Base-by-base conservation (phyloP, 1,140 invertebrate species). In the Eumeta japonica region DNA sequence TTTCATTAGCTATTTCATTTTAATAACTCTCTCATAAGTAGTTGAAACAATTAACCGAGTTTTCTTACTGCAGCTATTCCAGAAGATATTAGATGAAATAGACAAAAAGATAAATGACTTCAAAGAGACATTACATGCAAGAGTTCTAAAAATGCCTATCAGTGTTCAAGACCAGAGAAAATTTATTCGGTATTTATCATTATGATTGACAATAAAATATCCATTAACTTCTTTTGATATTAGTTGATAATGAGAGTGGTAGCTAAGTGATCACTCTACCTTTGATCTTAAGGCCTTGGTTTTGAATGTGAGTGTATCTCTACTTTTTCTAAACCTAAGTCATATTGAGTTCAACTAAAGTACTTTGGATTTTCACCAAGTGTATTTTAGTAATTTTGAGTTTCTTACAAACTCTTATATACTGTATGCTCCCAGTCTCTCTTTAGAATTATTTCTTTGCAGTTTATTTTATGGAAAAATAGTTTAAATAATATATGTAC, bases 161-260 rank as follows among this genome's bases (percentile, higher is more conserved):
- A 85, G 87, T 50, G 82, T 97, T 10, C 94, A 98, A 44, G 90
- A 97, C 50, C 95, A 98, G 60, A 96, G 93, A 51, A 92, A 92
- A 58, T 81, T 62, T 42, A 77, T 77, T 16, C 60, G 62, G 68
- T n/a, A n/a, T n/a, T n/a, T n/a, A n/a, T n/a, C n/a, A n/a, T n/a
- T n/a, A n/a, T n/a, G n/a, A n/a, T n/a, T n/a, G n/a, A n/a, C n/a
- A n/a, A n/a, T n/a, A n/a, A n/a, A n/a, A n/a, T n/a, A n/a, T n/a
- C n/a, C n/a, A n/a, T n/a, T n/a, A n/a, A n/a, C n/a, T n/a, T n/a
- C n/a, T n/a, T n/a, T n/a, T n/a, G n/a, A n/a, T n/a, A n/a, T n/a
- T n/a, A n/a, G n/a, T n/a, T n/a, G n/a, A n/a, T n/a, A n/a, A n/a
- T n/a, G n/a, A 16, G 59, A 59, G 68, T n/a, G n/a, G n/a, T n/a